These are phyloP conservation scores for Sphaerophoria taeniata DNA, from an alignment of 2,888 invertebrate species.

Conservation along the genomic window DNA sequence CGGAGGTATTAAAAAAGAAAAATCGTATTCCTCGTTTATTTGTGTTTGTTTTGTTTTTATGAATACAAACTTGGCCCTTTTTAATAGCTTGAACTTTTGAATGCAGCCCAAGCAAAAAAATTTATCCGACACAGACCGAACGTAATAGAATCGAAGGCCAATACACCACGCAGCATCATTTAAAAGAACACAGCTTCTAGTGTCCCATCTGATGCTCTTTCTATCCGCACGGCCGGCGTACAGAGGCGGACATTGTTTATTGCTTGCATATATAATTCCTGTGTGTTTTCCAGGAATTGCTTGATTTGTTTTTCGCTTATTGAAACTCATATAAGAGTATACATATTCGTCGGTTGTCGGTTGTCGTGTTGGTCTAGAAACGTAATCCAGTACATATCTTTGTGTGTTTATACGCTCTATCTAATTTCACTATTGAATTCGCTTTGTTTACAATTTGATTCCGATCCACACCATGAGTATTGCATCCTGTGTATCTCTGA, in stretches of 20 bases:
- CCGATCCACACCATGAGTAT: constrained; percentile 33
- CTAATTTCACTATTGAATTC: constrained; percentile 41
- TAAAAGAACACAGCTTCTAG: constrained; percentile 33
- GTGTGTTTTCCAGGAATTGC: constrained; percentile 47
- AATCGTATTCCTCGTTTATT: too few species aligned
- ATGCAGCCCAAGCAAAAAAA: neutral
- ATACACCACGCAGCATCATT: constrained; percentile 17
- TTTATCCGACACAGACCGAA: constrained; percentile 1
- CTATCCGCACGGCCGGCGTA: neutral
- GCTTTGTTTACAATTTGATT: constrained; percentile 30
- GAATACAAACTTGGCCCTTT: neutral
- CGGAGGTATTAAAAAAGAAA: too few species aligned
- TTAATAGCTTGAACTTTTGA: too few species aligned
- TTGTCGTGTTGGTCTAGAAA: too few species aligned
- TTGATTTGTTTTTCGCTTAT: constrained; percentile 58
- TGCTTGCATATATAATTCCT: constrained; percentile 22
- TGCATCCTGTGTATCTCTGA: constrained; percentile 40
- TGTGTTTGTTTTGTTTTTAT: neutral
- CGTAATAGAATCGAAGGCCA: constrained; percentile 22
- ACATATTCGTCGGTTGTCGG: too few species aligned
- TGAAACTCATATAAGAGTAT: neutral
- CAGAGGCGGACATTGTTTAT: constrained; percentile 37
- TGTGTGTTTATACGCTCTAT: constrained; percentile 48
- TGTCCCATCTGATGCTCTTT: neutral
- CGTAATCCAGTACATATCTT: neutral